phyloP scores from a whole-genome alignment of 2,113 vertebrate species.

The Anguilla japonica region DNA sequence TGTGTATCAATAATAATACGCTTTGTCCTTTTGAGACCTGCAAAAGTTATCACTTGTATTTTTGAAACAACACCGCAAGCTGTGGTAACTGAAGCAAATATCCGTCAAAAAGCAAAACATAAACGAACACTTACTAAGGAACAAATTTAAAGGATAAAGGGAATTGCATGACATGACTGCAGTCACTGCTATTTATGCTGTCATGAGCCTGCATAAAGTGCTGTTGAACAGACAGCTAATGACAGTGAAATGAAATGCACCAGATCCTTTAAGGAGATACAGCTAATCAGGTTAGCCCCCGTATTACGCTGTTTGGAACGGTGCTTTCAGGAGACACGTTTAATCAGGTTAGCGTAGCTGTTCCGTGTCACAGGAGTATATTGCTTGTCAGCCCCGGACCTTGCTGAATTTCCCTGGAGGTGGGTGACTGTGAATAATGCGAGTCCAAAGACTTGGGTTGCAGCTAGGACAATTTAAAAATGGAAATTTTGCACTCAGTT shows the following conservation, averaged over 20 bases:
- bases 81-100: no score
- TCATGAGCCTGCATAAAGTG: background rate
- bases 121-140: no score
- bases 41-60: no score
- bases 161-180: background rate
- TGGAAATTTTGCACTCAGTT: background rate
- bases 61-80: no score
- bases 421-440: background rate
- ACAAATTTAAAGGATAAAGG: background rate
- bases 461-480: background rate
- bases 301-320: background rate
- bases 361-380: background rate
- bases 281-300: background rate
- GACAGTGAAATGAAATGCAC: background rate
- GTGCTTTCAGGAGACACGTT: background rate
- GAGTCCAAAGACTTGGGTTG: background rate
- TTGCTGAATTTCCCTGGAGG: background rate
- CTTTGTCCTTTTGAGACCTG: no score
- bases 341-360: background rate
- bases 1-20: no score
- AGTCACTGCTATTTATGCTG: background rate
- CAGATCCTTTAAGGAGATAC: background rate
- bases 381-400: background rate
- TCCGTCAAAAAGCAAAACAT: no score
- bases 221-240: background rate